Percentiles rank a stretch among this genome's conserved stretches.
Conservation (phyloP, 2,797 vertebrate species). For the Paramormyrops hopkinsi region DNA sequence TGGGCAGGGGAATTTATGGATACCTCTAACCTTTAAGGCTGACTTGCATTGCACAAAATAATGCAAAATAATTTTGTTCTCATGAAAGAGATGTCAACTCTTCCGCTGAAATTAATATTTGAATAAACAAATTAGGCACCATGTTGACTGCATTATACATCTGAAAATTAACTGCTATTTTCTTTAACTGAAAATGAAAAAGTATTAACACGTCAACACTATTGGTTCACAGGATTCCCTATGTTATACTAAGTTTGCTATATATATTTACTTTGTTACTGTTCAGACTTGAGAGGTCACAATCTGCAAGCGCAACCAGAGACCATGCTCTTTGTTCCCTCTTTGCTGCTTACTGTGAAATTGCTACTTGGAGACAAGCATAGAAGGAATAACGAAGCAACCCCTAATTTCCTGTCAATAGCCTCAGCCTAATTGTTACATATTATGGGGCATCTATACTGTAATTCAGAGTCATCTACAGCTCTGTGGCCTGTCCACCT, state of each 20-base stretch:
- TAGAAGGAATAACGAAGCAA: conserved; percentile 40
- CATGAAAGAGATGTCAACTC: not conserved
- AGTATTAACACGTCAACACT: not conserved
- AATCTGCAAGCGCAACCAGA: not conserved
- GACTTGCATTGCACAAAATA: not conserved
- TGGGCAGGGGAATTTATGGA: not conserved
- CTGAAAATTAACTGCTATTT: not conserved
- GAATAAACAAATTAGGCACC: not conserved
- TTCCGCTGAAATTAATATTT: not conserved
- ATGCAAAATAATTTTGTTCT: not conserved
- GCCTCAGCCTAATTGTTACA: conserved; percentile 55
- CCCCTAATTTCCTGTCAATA: conserved; percentile 63
- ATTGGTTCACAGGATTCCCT: not conserved
- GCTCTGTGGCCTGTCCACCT: conserved; percentile 53
- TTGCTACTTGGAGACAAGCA: conserved; percentile 34
- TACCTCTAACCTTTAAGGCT: not conserved
- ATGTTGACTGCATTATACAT: not conserved
- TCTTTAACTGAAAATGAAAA: not conserved
- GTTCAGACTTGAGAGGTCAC: not conserved
- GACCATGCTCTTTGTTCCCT: not conserved
- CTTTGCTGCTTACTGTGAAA: not conserved
- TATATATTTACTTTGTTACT: not conserved
- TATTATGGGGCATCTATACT: conserved; percentile 47
- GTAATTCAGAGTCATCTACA: conserved; percentile 57
- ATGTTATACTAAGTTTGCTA: not conserved